phyloP scores from a whole-genome alignment of 2,888 invertebrate genomes.

The Lochmaea capreae region DNA sequence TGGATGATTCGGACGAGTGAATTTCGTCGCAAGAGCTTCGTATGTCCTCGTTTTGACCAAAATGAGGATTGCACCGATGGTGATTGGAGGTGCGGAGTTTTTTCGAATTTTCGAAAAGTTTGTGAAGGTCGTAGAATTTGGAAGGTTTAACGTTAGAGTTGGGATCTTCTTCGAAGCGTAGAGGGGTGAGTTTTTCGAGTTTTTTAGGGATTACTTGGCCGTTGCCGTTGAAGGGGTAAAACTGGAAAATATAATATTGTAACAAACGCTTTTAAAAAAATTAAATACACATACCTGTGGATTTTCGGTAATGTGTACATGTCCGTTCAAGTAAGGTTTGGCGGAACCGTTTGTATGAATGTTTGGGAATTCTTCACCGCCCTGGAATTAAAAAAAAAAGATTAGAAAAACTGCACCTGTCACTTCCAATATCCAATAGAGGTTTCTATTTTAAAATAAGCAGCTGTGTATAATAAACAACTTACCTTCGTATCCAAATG shows the following conservation, averaged over 20 bases:
- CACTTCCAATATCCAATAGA: neutral
- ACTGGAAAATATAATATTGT: slow-evolving; percentile 51
- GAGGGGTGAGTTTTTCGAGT: slow-evolving; percentile 40
- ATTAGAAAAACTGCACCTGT: neutral
- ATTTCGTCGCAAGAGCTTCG: slow-evolving; percentile 38
- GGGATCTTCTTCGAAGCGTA: slow-evolving; percentile 57
- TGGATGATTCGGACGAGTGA: slow-evolving; percentile 39
- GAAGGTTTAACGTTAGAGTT: slow-evolving; percentile 60
- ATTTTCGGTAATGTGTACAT: slow-evolving; percentile 76
- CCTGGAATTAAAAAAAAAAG: slow-evolving; percentile 49
- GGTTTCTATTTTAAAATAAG: neutral
- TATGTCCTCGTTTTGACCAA: slow-evolving; percentile 40
- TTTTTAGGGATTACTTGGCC: slow-evolving; percentile 47
- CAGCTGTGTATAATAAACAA: neutral
- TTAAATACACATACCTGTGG: slow-evolving; percentile 69
- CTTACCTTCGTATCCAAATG: slow-evolving; percentile 72
- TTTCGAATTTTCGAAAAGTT: slow-evolving; percentile 53
- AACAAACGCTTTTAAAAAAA: neutral
- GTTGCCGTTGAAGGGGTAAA: slow-evolving; percentile 52
- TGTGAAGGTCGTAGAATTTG: slow-evolving; percentile 55
- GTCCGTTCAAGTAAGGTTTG: slow-evolving; percentile 67
- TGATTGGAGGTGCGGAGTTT: slow-evolving; percentile 42
- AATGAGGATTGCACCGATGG: slow-evolving; percentile 50
- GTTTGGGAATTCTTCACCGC: slow-evolving; percentile 66
- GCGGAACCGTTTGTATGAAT: slow-evolving; percentile 67